phyloP scores from a whole-genome alignment of 2,888 invertebrate genomes.

The Drosophila anomelani region DNA sequence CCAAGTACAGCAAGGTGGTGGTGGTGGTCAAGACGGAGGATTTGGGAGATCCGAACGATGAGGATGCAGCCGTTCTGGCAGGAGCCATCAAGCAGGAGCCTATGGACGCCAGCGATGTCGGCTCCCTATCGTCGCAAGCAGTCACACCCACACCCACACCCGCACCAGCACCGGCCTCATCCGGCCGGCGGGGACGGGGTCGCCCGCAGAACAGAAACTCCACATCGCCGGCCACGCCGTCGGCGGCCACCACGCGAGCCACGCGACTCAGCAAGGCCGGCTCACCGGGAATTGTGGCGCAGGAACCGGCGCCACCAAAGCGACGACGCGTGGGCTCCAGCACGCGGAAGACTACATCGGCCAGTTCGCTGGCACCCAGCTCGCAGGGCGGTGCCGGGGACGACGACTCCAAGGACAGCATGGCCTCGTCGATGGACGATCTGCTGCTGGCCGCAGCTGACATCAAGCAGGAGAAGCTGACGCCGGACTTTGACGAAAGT shows the following conservation, averaged over 20 bases:
- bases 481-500: constrained; percentile 62
- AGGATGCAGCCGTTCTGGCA: constrained; percentile 13
- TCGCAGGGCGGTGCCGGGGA: constrained; percentile 62
- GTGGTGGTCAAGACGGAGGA: constrained; percentile 52
- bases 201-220: constrained; percentile 58
- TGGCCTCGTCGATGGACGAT: constrained; percentile 82
- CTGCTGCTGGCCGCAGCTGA: constrained; percentile 68
- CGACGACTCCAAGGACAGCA: constrained; percentile 83
- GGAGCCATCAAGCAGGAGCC: constrained; percentile 76
- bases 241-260: constrained; percentile 61
- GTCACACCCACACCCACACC: constrained; percentile 16
- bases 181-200: constrained; percentile 64
- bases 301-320: constrained; percentile 53
- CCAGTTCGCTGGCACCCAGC: constrained; percentile 48
- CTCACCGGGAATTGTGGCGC: constrained; percentile 65
- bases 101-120: constrained; percentile 61
- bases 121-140: constrained; percentile 27
- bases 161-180: constrained; percentile 34
- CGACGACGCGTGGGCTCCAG: constrained; percentile 60
- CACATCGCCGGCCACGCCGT: constrained; percentile 29
- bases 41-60: constrained; percentile 15
- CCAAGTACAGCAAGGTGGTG: constrained; percentile 74
- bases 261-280: constrained; percentile 73
- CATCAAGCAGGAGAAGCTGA: constrained; percentile 76
- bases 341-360: constrained; percentile 58